Base-by-base conservation (phyloP, 2,888 invertebrate species). In the Diarsia dahlii region DNA sequence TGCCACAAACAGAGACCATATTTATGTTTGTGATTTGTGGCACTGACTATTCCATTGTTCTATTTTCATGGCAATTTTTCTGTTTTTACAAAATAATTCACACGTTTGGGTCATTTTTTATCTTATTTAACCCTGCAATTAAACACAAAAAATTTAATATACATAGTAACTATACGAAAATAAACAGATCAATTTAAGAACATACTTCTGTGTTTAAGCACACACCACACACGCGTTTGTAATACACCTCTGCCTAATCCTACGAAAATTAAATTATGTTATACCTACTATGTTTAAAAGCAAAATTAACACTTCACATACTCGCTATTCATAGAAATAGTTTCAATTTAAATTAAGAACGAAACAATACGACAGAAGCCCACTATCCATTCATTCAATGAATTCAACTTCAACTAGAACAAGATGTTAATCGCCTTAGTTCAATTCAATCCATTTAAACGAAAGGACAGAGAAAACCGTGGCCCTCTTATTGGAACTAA, bases 401-500 rank as follows among this genome's bases (percentile, higher is more conserved):
- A 78, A 85, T 82, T 73, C 63, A 81, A 84, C n/a, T n/a, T n/a
- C n/a, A n/a, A n/a, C n/a, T 65, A 73, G 71, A 85, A 85, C 73
- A 82, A 85, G 75, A 85, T 85, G 84, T 78, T 78, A 85, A 85
- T 84, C 86, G 79, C 79, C 73, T 82, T 74, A 78, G 64, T 68
- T 77, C 34, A 71, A 85, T 82, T 84, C 70, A 71, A 75, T 83
- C 18, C 67, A 80, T 83, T 80, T 75, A 80, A 66, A 64, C 52
- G 77, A 71, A 67, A 48, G 46, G 45, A 71, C 76, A 77, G 63
- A 72, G 75, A 48, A 62, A 72, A 62, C 82, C 62, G 28, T 71
- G 45, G 68, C 65, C 48, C n/a, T 23, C 52, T 9, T 20, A 28
- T 54, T 28, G 5, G 13, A 81, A 69, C 18, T 80, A 66, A 80